A percentile compares a stretch with the other conserved stretches of the same genome.
Conservation (phyloP, 2,797 vertebrate genomes). For the Parauchenoglanis punctatus region DNA sequence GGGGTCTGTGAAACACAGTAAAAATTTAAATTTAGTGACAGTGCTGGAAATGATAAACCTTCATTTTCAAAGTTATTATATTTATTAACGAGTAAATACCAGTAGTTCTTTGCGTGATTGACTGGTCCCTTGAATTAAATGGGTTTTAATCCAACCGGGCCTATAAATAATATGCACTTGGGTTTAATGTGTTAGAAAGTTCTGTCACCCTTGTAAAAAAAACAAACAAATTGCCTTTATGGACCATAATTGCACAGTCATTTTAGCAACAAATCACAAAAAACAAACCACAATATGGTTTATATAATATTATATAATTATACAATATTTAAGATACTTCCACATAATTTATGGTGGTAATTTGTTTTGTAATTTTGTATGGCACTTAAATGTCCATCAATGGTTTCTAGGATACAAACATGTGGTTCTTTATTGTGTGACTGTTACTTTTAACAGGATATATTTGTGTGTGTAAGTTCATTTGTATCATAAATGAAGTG, state of each 20-base stretch:
- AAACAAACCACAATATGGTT: not conserved
- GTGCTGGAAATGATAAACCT: not conserved
- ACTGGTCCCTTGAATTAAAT: not conserved
- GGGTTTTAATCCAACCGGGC: not conserved
- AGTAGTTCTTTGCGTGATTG: not conserved
- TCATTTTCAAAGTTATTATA: not conserved
- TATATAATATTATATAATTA: too few species aligned
- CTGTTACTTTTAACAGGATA: not conserved
- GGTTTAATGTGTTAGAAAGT: not conserved
- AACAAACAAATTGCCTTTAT: not conserved
- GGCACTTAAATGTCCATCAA: not conserved
- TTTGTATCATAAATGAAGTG: not conserved
- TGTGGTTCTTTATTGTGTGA: not conserved
- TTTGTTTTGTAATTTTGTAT: not conserved
- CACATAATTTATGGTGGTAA: not conserved
- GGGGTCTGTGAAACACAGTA: not conserved
- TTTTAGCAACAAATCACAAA: not conserved
- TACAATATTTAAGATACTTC: not conserved
- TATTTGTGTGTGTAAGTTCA: not conserved
- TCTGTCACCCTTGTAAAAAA: not conserved
- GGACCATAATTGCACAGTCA: not conserved
- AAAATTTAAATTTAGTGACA: not conserved
- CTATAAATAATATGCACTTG: not conserved
- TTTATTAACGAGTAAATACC: not conserved
- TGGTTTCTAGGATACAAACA: not conserved